Conservation (phyloP, 2,113 vertebrate genomes). For the Rallus limicola region DNA sequence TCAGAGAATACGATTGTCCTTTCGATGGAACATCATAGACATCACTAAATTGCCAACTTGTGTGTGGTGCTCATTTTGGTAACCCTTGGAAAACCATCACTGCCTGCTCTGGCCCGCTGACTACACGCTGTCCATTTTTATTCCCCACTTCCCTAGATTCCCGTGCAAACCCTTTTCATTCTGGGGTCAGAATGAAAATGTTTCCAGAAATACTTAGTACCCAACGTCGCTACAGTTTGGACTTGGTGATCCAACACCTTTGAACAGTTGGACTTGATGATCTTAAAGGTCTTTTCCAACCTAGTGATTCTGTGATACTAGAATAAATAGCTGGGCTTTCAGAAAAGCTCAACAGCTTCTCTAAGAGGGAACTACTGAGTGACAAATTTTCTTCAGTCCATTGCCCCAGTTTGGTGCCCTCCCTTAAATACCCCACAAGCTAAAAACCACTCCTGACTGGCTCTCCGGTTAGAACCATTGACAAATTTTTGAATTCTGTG, state of each 20-base stretch:
- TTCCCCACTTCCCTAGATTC: background rate
- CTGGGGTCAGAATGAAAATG: background rate
- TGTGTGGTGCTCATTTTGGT: background rate
- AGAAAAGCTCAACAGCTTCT: background rate
- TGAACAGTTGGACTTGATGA: too few relatives aligned
- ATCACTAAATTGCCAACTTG: rapidly evolving
- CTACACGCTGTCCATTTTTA: background rate
- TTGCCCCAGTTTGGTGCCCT: background rate
- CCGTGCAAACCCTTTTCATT: background rate
- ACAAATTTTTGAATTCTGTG: background rate
- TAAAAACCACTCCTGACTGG: background rate
- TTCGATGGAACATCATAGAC: background rate
- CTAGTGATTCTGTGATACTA: too few relatives aligned
- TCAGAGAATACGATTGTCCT: background rate
- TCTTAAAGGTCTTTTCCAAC: too few relatives aligned
- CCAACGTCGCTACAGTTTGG: background rate
- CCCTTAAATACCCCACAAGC: background rate
- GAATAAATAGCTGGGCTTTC: background rate
- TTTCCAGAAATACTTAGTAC: background rate
- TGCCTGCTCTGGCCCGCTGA: background rate
- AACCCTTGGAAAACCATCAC: background rate
- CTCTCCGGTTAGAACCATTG: background rate
- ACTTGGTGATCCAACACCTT: too few relatives aligned
- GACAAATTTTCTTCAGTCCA: background rate
- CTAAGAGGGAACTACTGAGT: background rate